Evolutionary conservation across 2,888 invertebrate genomes (phyloP), one percentile per base, ranked within the genome.

Genomic region (Halocaridina rubra): DNA sequence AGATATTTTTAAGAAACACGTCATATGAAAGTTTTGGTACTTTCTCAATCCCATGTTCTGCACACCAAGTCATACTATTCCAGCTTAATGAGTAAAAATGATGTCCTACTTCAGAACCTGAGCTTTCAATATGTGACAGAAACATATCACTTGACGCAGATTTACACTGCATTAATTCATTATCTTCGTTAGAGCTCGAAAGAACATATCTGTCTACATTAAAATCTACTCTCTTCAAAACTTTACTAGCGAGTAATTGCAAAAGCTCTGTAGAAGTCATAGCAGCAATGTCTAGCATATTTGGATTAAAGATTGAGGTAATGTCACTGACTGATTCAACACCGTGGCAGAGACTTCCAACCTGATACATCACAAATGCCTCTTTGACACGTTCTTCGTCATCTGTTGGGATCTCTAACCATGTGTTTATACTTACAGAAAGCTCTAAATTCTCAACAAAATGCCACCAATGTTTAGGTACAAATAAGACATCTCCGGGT

Each of bases 381-480:
- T 87, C 87, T 33, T 80, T 82, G 13, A 87, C 72, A 59, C 82
- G 69, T 33, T 87, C 87, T 8, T 80, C 71, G 33, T 22, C 10
- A 39, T 87, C 87, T 5, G 69, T 64, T 29, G 82, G 80, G 8
- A 95, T 91, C 69, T 96, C 95, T 88, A 98, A 91, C 92, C 96
- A 95, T 39, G 94, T 91, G 90, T 97, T 97, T n/a, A 94, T 91
- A 88, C 93, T 93, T 57, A 94, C 90, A 57, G 93, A 92, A 8
- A 92, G 91, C 19, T 92, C 91, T n/a, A 91, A 85, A 86, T 92
- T 93, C 91, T 97, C 96, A 0, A 98, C 98, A 92, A 95, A 98
- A 92, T 98, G 98, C 98, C 98, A 99, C 98, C 98, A 99, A 86
- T 96, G 95, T 86, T 93, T 93, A 0, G 98, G 98, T 7, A 99